Evolutionary conservation across 2,888 invertebrate species (phyloP).

Genomic region (Melikaiella ostensackeni): DNA sequence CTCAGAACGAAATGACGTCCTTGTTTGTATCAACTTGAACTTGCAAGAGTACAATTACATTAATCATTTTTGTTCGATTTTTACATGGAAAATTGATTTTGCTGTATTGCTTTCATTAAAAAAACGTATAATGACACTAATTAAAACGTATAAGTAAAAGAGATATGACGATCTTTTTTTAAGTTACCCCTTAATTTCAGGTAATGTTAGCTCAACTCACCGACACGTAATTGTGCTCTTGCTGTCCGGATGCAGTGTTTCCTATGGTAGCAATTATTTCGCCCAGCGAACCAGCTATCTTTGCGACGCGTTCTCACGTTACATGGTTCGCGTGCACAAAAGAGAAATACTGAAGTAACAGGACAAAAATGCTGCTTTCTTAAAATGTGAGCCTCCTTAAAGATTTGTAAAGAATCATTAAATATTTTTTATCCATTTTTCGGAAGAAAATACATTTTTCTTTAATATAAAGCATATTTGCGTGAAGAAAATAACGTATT

Average conservation of each 20-base stretch:
- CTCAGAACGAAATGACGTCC: not conserved
- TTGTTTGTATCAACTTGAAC: not conserved
- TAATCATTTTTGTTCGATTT: not conserved
- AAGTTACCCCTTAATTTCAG: conserved; percentile 12
- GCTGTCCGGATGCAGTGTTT: conserved; percentile 54
- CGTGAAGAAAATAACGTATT: no score
- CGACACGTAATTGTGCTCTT: conserved; percentile 37
- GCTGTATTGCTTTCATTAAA: not conserved
- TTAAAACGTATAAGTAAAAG: not conserved
- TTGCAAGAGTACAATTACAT: not conserved
- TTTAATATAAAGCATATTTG: no score
- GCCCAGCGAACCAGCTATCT: conserved; percentile 52
- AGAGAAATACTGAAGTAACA: conserved; percentile 33
- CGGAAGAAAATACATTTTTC: not conserved
- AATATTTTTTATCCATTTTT: not conserved
- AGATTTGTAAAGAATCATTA: not conserved
- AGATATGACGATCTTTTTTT: not conserved
- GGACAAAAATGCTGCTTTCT: conserved; percentile 20
- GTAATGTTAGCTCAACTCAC: conserved; percentile 30
- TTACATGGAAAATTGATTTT: not conserved
- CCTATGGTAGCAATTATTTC: conserved; percentile 58
- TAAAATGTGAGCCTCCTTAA: conserved; percentile 17
- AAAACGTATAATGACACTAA: not conserved
- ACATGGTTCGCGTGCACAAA: conserved; percentile 39
- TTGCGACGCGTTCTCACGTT: conserved; percentile 47